A percentile compares a stretch with the other conserved stretches of the same genome.
Evolutionary conservation across 2,113 vertebrate species (phyloP).

Genomic region (Rhinoptilus africanus): DNA sequence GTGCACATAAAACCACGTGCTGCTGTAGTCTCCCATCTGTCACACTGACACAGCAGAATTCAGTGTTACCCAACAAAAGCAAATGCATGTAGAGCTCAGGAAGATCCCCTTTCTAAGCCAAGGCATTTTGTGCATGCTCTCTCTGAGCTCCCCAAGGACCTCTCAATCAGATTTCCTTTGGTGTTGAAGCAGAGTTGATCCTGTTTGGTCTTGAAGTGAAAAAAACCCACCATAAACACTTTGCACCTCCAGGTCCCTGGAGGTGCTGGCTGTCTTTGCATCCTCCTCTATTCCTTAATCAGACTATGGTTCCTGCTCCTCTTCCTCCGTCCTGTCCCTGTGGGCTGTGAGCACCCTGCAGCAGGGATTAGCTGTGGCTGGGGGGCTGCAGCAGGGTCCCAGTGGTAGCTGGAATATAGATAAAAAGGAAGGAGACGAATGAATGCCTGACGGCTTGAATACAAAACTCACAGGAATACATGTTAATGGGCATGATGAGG

Average conservation of each 20-base stretch:
- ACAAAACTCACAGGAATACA: neutral
- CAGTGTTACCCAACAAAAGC: slow-evolving; percentile 15
- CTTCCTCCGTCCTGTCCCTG: neutral
- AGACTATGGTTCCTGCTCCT: neutral
- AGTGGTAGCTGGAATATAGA: neutral
- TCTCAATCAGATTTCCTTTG: neutral
- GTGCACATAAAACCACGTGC: neutral
- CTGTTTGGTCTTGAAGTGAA: neutral
- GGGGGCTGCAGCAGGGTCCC: neutral
- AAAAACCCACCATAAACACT: neutral
- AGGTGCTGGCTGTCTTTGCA: neutral
- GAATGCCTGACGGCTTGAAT: neutral
- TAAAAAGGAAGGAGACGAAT: neutral
- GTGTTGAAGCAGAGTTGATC: neutral
- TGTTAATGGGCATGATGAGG: neutral
- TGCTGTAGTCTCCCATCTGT: neutral
- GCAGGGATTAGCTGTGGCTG: neutral
- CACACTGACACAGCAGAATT: slow-evolving; percentile 1
- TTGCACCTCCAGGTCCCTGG: neutral
- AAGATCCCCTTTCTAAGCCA: neutral
- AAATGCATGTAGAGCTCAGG: neutral
- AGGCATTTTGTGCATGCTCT: neutral
- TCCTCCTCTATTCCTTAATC: neutral
- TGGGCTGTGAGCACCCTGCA: neutral
- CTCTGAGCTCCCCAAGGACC: neutral